phyloP scores from a whole-genome alignment of 35 echinoderm and acorn worm species.

The Apostichopus japonicus region DNA sequence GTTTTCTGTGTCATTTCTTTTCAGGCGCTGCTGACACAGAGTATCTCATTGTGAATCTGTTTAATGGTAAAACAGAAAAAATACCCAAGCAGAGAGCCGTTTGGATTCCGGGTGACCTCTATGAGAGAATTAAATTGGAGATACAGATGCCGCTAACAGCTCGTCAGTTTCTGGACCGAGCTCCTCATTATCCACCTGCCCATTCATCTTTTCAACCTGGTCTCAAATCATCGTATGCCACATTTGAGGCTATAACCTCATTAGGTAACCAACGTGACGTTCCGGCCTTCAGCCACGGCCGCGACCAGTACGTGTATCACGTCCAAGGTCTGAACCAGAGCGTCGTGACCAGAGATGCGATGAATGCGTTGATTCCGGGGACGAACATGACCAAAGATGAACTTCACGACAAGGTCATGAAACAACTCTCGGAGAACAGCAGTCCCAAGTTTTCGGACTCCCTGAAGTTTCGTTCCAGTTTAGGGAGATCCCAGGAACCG shows the following conservation, averaged over 20 bases:
- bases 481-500: neutral
- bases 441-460: neutral
- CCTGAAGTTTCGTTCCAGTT: neutral
- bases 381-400: conserved; percentile 83
- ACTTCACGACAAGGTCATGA: conserved; percentile 84
- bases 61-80: conserved; percentile 88
- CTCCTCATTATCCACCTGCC: conserved; percentile 43
- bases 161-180: conserved; percentile 64
- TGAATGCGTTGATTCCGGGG: conserved; percentile 79
- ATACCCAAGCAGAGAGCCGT: conserved; percentile 72
- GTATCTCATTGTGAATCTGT: conserved; percentile 81
- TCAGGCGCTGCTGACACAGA: conserved; percentile 88
- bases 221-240: neutral
- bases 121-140: conserved; percentile 85
- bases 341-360: conserved; percentile 68
- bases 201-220: neutral
- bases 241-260: neutral
- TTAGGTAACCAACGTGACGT: conserved; percentile 16
- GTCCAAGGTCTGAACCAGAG: conserved; percentile 49
- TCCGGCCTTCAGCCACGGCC: neutral
- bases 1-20: neutral
- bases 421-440: conserved; percentile 87
- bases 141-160: conserved; percentile 89
- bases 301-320: neutral
- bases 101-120: conserved; percentile 70